phyloP scores from a whole-genome alignment of 2,113 vertebrate genomes.

The Rhipidura dahli region DNA sequence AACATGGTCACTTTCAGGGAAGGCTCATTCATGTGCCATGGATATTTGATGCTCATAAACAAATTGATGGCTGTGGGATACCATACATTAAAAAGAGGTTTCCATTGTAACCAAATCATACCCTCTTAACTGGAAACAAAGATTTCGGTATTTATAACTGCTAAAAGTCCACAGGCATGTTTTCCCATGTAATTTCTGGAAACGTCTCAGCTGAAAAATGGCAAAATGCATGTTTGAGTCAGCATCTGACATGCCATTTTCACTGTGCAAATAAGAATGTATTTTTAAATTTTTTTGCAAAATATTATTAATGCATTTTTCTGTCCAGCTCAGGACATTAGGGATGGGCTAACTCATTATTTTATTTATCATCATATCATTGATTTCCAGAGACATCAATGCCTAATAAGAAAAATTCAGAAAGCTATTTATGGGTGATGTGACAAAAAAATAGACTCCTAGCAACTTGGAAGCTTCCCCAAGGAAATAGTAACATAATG shows the following conservation, averaged over 20 bases:
- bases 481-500: neutral
- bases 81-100: neutral
- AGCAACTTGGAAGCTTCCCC: neutral
- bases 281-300: neutral
- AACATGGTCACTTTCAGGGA: neutral
- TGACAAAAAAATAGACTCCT: neutral
- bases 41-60: neutral
- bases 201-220: neutral
- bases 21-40: neutral
- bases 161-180: neutral
- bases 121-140: neutral
- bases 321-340: neutral
- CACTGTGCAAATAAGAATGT: neutral
- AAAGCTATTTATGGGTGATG: neutral
- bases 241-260: neutral
- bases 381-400: neutral
- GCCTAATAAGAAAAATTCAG: neutral
- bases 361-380: neutral
- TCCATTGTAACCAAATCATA: neutral
- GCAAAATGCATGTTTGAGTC: neutral
- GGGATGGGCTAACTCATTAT: neutral
- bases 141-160: neutral
- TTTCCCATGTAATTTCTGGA: neutral
- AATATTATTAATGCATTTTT: neutral
- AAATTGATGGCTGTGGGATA: neutral